Percentiles rank a stretch among this genome's conserved stretches.
Evolutionary conservation across 35 echinoderm and acorn worm species (phyloP).

Genomic region (Heliocidaris erythrogramma): DNA sequence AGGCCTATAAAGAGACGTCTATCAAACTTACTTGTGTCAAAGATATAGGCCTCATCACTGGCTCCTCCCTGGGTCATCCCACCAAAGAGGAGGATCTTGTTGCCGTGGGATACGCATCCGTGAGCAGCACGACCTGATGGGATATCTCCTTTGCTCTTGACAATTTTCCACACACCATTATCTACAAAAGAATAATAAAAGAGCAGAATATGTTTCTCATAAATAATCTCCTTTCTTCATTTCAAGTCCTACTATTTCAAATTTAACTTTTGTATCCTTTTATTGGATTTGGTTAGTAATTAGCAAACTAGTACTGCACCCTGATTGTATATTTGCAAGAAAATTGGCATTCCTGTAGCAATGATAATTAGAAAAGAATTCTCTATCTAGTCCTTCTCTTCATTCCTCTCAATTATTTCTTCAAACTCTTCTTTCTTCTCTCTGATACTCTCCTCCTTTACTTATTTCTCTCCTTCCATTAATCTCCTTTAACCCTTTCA

Average conservation of each 20-base stretch:
- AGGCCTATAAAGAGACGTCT: background rate
- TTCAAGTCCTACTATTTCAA: no score
- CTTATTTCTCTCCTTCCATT: no score
- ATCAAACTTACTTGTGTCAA: conserved; percentile 85
- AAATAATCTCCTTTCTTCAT: background rate
- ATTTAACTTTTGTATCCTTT: no score
- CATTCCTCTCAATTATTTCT: no score
- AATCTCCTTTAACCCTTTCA: no score
- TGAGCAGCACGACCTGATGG: conserved; percentile 84
- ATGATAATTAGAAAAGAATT: no score
- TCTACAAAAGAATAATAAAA: conserved; percentile 46
- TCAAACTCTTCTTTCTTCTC: no score
- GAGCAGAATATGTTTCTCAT: background rate
- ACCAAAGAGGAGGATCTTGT: conserved; percentile 82
- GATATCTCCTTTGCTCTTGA: conserved; percentile 80
- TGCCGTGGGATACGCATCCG: conserved; percentile 68
- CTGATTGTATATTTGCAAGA: no score
- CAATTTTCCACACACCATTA: conserved; percentile 71
- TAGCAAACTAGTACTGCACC: no score
- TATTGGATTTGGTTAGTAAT: background rate
- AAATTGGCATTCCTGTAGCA: no score
- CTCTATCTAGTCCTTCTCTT: no score
- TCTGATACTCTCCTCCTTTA: no score
- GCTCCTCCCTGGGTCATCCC: conserved; percentile 86
- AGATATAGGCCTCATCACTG: conserved; percentile 67